Conservation (phyloP, 2,888 invertebrate genomes). For the Lumbricus terrestris region DNA sequence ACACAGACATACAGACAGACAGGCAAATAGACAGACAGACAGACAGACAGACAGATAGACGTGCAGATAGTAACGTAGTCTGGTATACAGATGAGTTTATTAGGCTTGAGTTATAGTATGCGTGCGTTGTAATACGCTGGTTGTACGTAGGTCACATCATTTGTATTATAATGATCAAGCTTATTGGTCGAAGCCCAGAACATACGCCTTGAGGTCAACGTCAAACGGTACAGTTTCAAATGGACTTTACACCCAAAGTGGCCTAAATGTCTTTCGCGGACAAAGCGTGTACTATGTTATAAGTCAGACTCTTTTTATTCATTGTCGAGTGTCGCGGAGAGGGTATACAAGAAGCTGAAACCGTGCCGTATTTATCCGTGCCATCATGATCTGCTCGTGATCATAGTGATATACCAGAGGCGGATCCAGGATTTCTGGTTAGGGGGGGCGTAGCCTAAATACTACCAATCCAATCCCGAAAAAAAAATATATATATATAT, state of each 20-base stretch:
- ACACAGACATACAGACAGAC: background rate
- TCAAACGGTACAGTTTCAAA: too few species aligned
- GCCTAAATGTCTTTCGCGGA: too few species aligned
- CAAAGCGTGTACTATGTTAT: background rate
- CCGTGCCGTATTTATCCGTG: background rate
- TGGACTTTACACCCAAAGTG: too few species aligned
- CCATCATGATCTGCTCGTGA: too few species aligned
- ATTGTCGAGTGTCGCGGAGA: background rate
- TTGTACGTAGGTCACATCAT: background rate
- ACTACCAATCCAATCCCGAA: too few species aligned
- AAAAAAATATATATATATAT: too few species aligned
- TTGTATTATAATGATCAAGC: too few species aligned
- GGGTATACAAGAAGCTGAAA: background rate
- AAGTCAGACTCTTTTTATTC: background rate
- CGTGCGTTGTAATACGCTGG: background rate
- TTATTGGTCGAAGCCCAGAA: too few species aligned
- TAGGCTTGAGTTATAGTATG: background rate
- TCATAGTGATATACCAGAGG: too few species aligned
- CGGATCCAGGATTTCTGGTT: too few species aligned
- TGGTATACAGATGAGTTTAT: background rate
- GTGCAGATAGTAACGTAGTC: background rate
- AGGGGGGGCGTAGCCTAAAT: too few species aligned
- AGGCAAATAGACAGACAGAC: background rate
- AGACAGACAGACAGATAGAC: background rate
- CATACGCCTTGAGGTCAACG: too few species aligned